Base-by-base conservation (phyloP, 2,113 vertebrate species). In the Myotis brandtii region DNA sequence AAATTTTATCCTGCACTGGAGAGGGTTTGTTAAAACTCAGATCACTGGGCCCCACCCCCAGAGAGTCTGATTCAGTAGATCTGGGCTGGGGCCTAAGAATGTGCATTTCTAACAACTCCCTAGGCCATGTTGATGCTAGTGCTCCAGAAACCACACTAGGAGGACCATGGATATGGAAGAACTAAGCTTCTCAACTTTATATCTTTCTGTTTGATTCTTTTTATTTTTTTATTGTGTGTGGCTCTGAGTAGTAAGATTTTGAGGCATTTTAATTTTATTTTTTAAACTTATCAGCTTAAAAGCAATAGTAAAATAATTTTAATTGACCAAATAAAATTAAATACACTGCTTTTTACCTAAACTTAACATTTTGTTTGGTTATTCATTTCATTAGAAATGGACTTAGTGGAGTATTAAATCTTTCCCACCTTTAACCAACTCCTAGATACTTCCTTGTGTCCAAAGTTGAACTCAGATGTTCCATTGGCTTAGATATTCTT, bases 401-500 rank as follows among this genome's bases (percentile, higher is more conserved):
- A 66, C 34, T 93, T 70, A 69, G 11, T 75, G 20, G 11, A 40
- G 86, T 93, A n/a, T 25, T 73, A 82, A 72, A 80, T 86, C 11
- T 93, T 37, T 56, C 32, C 20, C 4, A 40, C 16, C 20, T 66
- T 56, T 82, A 93, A 34, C 11, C 6, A 83, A 46, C 54, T n/a
- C 12, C 56, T 76, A 66, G 32, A 21, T 93, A 30, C 5, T 52
- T 80, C 10, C 10, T 75, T 70, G 5, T 79, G 25, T 32, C 23
- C 23, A 37, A 79, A 1, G 84, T 54, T 83, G 46, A 97, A 86
- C 23, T 95, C 72, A 67, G 6, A 92, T 81, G 32, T 95, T 56
- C 70, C 82, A 48, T 27, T 67, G 6, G 1, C 17, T 90, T 37
- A 20, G 6, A 30, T 59, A 25, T 7, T 73, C 48, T 9, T 20